Evolutionary conservation across 2,888 invertebrate genomes (phyloP).

Genomic region (Amaurobius ferox): DNA sequence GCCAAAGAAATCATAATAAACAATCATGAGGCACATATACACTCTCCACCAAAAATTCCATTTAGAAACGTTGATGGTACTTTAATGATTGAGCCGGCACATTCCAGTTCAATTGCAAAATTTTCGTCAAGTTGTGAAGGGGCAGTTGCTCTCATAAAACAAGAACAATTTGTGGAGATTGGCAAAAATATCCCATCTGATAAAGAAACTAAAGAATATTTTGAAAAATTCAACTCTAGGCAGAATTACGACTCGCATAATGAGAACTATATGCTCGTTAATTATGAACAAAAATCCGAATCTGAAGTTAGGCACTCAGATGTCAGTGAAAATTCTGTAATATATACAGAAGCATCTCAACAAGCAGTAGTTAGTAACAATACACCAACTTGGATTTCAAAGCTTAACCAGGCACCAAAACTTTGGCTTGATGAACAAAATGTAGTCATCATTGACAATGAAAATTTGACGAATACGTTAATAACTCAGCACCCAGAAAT

Average conservation of each 20-base stretch:
- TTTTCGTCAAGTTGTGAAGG: constrained; percentile 33
- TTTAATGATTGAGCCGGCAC: constrained; percentile 46
- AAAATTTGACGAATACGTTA: neutral
- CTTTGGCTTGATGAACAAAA: neutral
- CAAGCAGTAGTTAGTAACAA: no score
- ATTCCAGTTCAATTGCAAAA: constrained; percentile 43
- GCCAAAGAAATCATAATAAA: constrained; percentile 23
- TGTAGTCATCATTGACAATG: constrained; percentile 17
- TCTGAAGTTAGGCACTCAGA: neutral
- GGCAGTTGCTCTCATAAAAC: constrained; percentile 39
- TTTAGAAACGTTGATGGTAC: constrained; percentile 26
- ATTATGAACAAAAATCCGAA: neutral
- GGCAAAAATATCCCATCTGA: neutral
- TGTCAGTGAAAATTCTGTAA: neutral
- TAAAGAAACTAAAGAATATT: neutral
- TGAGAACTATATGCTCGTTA: neutral
- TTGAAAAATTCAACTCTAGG: neutral
- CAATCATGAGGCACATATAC: constrained; percentile 54
- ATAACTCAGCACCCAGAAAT: neutral
- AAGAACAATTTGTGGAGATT: neutral
- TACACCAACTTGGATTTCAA: neutral
- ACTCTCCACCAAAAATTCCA: constrained; percentile 42
- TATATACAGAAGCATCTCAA: neutral
- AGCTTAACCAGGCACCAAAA: neutral
- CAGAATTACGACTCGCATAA: neutral